Percentiles rank a stretch among this genome's conserved stretches.
phyloP scores from a whole-genome alignment of 2,113 vertebrate genomes.

The Ahaetulla prasina region DNA sequence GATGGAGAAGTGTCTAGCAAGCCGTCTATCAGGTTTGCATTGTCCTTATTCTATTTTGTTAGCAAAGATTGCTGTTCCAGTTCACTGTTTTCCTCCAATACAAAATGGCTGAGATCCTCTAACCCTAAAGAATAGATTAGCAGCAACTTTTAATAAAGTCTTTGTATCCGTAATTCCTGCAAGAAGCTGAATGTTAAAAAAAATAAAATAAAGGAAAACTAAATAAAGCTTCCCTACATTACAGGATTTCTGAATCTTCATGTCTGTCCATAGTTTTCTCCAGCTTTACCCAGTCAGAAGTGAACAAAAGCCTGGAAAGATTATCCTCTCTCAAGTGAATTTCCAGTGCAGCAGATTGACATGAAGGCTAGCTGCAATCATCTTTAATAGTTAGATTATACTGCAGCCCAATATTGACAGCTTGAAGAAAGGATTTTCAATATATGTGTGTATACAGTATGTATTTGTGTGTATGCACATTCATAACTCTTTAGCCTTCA shows the following conservation, averaged over 20 bases:
- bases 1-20: background rate
- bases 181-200: background rate
- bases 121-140: background rate
- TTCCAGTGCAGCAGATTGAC: background rate
- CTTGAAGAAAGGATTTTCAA: background rate
- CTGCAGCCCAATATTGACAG: background rate
- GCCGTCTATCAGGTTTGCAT: background rate
- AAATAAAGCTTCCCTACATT: background rate
- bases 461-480: background rate
- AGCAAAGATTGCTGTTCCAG: background rate
- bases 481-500: background rate
- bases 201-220: background rate
- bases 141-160: conserved; percentile 6
- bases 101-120: background rate
- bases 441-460: background rate
- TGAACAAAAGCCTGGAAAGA: background rate
- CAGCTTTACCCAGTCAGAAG: background rate
- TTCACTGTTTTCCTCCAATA: conserved; percentile 9
- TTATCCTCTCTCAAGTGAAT: background rate
- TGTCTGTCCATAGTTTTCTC: background rate
- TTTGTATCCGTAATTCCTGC: background rate
- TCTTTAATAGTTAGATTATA: background rate
- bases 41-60: conserved; percentile 17
- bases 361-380: background rate
- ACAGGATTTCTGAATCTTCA: background rate